These are phyloP conservation scores for Catocala fraxini DNA, from an alignment of 2,888 invertebrate genomes.

Conservation along the genomic window DNA sequence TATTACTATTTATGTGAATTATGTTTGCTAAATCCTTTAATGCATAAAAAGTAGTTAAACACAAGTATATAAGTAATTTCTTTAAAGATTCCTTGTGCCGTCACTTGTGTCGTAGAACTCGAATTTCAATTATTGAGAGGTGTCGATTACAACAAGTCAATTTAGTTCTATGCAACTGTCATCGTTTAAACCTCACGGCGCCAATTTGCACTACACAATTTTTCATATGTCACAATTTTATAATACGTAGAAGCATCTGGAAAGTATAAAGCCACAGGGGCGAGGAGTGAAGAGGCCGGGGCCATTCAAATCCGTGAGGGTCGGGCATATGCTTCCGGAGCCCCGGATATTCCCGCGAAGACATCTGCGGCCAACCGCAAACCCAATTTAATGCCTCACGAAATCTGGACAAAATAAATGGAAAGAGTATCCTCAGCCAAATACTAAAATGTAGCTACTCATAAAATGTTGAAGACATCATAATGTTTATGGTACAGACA, in stretches of 20 bases:
- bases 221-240: conserved; percentile 27
- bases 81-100: too few species aligned
- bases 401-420: conserved; percentile 78
- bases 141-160: too few species aligned
- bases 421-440: conserved; percentile 57
- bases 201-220: conserved; percentile 4
- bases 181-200: neutral
- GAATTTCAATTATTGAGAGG: too few species aligned
- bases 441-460: conserved; percentile 42
- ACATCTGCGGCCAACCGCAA: conserved; percentile 77
- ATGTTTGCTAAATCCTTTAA: too few species aligned
- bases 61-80: too few species aligned
- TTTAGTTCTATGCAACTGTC: too few species aligned
- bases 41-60: too few species aligned
- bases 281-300: conserved; percentile 31
- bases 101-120: too few species aligned
- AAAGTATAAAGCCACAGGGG: conserved; percentile 27
- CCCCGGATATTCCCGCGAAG: conserved; percentile 67
- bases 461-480: conserved; percentile 35
- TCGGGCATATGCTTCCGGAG: conserved; percentile 56
- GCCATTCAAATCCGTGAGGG: conserved; percentile 67
- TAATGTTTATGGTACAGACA: conserved; percentile 30
- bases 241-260: conserved; percentile 24
- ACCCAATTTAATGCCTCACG: conserved; percentile 81
- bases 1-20: too few species aligned